A percentile compares a stretch with the other conserved stretches of the same genome.
Conservation (phyloP, 2,797 vertebrate species). For the Acanthurus leucopareius region DNA sequence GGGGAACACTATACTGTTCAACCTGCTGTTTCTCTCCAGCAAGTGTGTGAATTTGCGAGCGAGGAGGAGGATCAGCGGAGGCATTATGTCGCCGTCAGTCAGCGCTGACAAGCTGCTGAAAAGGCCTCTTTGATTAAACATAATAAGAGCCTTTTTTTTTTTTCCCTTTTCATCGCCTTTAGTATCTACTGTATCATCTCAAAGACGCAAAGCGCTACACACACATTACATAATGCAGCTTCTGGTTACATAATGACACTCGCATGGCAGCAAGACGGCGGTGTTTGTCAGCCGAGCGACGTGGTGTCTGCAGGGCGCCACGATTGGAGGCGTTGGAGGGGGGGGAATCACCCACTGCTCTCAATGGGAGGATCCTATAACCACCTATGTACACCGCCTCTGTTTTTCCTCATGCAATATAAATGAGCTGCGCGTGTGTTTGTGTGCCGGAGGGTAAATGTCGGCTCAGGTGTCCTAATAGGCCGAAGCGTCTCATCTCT, state of each 20-base stretch:
- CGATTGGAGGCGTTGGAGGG: background rate
- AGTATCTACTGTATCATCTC: slow-evolving; percentile 6
- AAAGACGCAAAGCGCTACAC: background rate
- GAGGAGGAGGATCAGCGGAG: slow-evolving; percentile 4
- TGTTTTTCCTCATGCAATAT: slow-evolving; percentile 67
- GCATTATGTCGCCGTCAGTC: slow-evolving; percentile 42
- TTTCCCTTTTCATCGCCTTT: background rate
- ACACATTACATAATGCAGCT: slow-evolving; percentile 32
- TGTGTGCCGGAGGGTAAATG: slow-evolving; percentile 19
- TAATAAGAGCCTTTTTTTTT: background rate
- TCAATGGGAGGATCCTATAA: slow-evolving; percentile 63
- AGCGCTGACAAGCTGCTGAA: slow-evolving; percentile 11
- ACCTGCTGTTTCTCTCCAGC: slow-evolving; percentile 23
- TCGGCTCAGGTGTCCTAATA: slow-evolving; percentile 66
- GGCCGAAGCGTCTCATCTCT: slow-evolving; percentile 42
- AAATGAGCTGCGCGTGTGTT: slow-evolving; percentile 54
- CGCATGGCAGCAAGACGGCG: slow-evolving; percentile 10
- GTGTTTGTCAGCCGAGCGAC: slow-evolving; percentile 35
- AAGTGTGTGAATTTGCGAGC: slow-evolving; percentile 20
- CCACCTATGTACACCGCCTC: slow-evolving; percentile 55
- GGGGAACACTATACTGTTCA: slow-evolving; percentile 24
- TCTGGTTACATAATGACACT: slow-evolving; percentile 44
- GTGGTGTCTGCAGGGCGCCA: slow-evolving; percentile 19
- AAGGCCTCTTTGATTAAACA: slow-evolving; percentile 22
- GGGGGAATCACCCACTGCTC: slow-evolving; percentile 63